Evolutionary conservation across 2,888 invertebrate species (phyloP), one percentile per base, ranked within the genome.

Genomic region (Byasa hedistus): DNA sequence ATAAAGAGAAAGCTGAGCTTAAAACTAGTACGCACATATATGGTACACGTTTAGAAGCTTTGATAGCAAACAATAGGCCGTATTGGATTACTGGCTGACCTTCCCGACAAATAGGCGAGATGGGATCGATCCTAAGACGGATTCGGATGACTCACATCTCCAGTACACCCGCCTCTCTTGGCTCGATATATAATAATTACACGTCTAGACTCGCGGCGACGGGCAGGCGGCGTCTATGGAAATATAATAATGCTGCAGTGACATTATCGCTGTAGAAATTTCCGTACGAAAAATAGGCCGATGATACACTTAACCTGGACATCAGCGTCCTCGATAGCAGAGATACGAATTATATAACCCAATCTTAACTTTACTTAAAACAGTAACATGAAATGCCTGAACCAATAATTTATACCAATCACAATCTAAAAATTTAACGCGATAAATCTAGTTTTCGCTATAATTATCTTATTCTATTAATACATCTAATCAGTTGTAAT

Each of bases 131-230:
- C 81, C 76, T 76, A 78, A 84, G 82, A 84, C 81, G 79, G 79
- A 83, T 81, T 84, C 78, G 83, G 81, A 79, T 89, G 89, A 89
- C 80, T 89, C 89, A 89, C 81, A 80, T 83, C 82, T 82, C 79
- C 80, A 84, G 84, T 82, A 84, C 74, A 77, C 82, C 77, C 85
- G 82, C 86, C 86, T 85, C 79, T 80, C 83, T 85, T 87, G 84
- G 86, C 86, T 84, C 83, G 78, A 81, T 82, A 80, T 85, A 85
- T 85, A 86, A 89, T 87, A 85, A 85, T 87, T 83, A 83, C 85
- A 81, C 83, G 90, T 90, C 90, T 91, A 89, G 90, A 89, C 89
- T 81, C 76, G 74, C 75, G 89, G 90, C 90, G 89, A 79, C 89
- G 79, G 79, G 71, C 78, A 77, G 88, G 83, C 89, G 88, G 81